Conservation (phyloP, 2,888 invertebrate genomes). For the Unio delphinus region DNA sequence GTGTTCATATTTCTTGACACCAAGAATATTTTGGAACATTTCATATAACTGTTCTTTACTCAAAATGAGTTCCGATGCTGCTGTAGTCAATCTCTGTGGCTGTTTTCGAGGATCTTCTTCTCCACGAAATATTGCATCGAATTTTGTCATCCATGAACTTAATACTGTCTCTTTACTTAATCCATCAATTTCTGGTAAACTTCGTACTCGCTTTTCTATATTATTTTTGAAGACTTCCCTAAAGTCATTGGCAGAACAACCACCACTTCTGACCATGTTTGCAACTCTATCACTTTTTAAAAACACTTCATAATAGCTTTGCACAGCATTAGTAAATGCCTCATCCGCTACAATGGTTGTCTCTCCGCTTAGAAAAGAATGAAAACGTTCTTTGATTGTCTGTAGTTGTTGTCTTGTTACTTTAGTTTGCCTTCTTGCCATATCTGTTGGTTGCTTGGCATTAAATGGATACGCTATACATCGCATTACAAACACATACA, state of each 20-base stretch:
- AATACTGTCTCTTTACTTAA: constrained; percentile 98
- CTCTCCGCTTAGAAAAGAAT: constrained; percentile 96
- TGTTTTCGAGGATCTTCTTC: constrained; percentile 74
- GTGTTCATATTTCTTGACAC: constrained; percentile 99
- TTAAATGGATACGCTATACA: constrained; percentile 99
- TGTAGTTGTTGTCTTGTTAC: constrained; percentile 96
- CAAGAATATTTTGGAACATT: constrained; percentile 99
- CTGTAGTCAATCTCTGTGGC: constrained; percentile 77
- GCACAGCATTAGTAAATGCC: constrained; percentile 98
- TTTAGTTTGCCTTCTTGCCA: constrained; percentile 95
- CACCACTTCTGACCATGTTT: constrained; percentile 97
- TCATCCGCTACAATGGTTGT: constrained; percentile 76
- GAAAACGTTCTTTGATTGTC: constrained; percentile 93
- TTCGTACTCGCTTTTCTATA: constrained; percentile 96
- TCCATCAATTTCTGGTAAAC: constrained; percentile 99
- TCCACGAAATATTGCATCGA: constrained; percentile 92
- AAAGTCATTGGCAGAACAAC: constrained; percentile 98
- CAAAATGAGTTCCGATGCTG: constrained; percentile 84
- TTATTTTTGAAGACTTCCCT: constrained; percentile 98
- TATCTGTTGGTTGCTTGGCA: constrained; percentile 98
- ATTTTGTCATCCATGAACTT: constrained; percentile 98
- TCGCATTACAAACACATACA: constrained; percentile 98
- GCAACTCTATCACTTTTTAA: constrained; percentile 95
- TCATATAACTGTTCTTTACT: constrained; percentile 99
- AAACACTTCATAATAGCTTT: constrained; percentile 87